Evolutionary conservation across 1,140 invertebrate genomes (phyloP), one percentile per base, ranked within the genome.

Genomic region (Medauroidea extradentata): DNA sequence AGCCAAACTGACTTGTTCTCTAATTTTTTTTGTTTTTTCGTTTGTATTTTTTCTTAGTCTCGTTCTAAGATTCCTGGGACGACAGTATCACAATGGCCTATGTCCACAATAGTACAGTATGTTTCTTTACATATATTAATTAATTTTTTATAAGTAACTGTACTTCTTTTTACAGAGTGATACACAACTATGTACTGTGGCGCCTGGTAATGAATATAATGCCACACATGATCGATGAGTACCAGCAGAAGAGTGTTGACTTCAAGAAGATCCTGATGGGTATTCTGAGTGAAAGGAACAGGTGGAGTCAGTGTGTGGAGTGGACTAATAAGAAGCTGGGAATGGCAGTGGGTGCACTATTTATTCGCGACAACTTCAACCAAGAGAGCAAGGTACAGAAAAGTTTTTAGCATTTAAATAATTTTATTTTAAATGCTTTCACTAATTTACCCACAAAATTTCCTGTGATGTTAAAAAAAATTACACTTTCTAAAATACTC

Each of bases 141-240:
- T n/a, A n/a, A n/a, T n/a, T n/a, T n/a, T n/a, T n/a, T n/a, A n/a
- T n/a, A n/a, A n/a, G n/a, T n/a, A n/a, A n/a, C n/a, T n/a, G n/a
- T n/a, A 11, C 58, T 57, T 60, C 44, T 70, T 57, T 59, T 68
- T 69, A 2, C 71, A 90, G 90, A 57, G 83, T 86, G 0, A 71
- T 94, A 8, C 85, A 92, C 69, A 94, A 94, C 72, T 94, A 93
- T 68, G 80, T 90, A 21, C 72, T 94, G 1, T 94, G 91, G 91
- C 77, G 90, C 23, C 66, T 94, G 48, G 83, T 90, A 14, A 87
- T 89, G 82, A 84, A 87, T 3, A 79, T 93, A 63, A 85, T 88
- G 62, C 86, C 89, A 0, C 88, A 93, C 67, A 84, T 94, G 82
- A 87, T 89, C 34, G 87, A 89, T 63, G 85, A 90, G 42, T 94